Evolutionary conservation across 2,888 invertebrate genomes (phyloP), one percentile per base, ranked within the genome.

Genomic region (Chymomyza caudatula): DNA sequence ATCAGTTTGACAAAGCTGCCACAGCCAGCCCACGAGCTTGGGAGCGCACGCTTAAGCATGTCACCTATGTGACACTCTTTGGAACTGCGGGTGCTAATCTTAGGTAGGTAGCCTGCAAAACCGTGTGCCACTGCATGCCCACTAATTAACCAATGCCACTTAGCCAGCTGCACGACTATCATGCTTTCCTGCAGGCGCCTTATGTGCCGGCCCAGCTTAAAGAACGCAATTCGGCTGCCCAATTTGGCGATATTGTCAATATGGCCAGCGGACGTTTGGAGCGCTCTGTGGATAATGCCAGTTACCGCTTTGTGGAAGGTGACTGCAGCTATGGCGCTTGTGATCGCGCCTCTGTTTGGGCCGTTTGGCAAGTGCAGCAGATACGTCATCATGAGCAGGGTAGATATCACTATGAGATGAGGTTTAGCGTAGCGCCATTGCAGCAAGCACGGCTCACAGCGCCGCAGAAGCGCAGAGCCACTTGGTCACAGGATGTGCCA

Each of bases 291-390:
- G 82, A 77, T 5, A 88, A 88, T n/a, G 87, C 88, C 0, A 84
- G 85, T 64, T 93, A 91, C 77, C 90, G 91, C 47, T 94, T 94
- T 78, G 88, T 92, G 0, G 93, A 93, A 72, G 89, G 88, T 8
- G 51, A 58, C n/a, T 80, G 87, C 66, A 68, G 71, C 53, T 68
- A 69, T 58, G 42, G 11, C 15, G 66, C 47, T n/a, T 65, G 76
- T 51, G 86, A 86, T 8, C 71, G 79, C 3, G 88, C 89, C 55
- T 88, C 89, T 63, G 91, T 93, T 3, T 91, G 93, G 79, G 94
- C 94, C 0, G 87, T 93, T 63, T 95, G 95, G 95, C 93, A 93
- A 0, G 94, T 94, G 3, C 94, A 94, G 88, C 92, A 94, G 59
- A 92, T 94, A 59, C 90, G 94, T 49, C 94, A 95, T 87, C 91